Percentiles rank a stretch among this genome's conserved stretches.
phyloP scores from a whole-genome alignment of 2,113 vertebrate genomes.

The Xiphophorus couchianus region DNA sequence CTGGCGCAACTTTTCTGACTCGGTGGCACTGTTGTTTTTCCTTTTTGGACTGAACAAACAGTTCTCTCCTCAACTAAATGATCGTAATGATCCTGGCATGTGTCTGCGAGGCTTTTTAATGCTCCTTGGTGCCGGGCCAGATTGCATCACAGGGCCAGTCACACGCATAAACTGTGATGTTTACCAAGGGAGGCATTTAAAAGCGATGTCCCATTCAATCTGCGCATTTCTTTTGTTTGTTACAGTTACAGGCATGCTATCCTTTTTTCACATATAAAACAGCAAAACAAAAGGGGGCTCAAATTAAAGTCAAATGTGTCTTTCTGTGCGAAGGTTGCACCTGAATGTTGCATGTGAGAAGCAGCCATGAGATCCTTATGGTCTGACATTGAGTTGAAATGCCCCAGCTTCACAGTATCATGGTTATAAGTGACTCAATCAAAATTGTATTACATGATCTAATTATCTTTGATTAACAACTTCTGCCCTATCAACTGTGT shows the following conservation, averaged over 20 bases:
- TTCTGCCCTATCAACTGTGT: too few species aligned
- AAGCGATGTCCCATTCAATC: constrained; percentile 41
- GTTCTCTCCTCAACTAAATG: constrained; percentile 72
- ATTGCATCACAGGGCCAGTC: constrained; percentile 79
- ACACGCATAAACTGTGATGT: constrained; percentile 68
- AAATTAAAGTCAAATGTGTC: neutral
- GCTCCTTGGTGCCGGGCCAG: constrained; percentile 77
- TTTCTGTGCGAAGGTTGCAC: neutral
- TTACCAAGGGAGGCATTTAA: constrained; percentile 59
- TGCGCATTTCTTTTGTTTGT: constrained; percentile 14
- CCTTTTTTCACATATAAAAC: neutral
- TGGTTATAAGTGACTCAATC: neutral
- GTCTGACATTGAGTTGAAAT: neutral
- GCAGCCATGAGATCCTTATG: neutral
- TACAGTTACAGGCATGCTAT: neutral
- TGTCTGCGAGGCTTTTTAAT: constrained; percentile 65
- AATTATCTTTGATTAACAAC: too few species aligned
- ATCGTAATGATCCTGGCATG: constrained; percentile 76
- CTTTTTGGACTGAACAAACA: constrained; percentile 74
- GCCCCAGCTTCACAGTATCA: neutral
- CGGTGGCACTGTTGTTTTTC: constrained; percentile 68
- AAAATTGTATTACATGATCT: too few species aligned
- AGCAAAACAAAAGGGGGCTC: neutral
- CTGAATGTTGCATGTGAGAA: neutral
- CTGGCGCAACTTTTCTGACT: constrained; percentile 67